phyloP scores from a whole-genome alignment of 2,113 vertebrate genomes.

The Pedetes capensis region DNA sequence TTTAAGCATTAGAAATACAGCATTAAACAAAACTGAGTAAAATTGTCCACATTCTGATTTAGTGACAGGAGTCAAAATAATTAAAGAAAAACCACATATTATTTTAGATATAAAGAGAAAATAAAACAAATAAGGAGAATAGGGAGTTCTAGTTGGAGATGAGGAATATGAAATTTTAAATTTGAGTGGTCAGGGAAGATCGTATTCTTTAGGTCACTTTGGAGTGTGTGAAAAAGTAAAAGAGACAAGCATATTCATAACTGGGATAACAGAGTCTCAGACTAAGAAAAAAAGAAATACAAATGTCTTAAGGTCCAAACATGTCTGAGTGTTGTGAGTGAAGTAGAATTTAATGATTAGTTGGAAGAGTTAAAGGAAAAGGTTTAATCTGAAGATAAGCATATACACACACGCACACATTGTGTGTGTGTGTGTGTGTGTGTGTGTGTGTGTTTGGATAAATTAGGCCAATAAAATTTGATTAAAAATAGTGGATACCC shows the following conservation, averaged over 20 bases:
- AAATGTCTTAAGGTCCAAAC: neutral
- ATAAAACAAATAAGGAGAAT: neutral
- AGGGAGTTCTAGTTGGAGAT: neutral
- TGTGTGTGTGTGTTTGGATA: neutral
- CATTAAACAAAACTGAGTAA: neutral
- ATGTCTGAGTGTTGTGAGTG: neutral
- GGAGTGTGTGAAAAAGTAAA: neutral
- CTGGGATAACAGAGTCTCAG: neutral
- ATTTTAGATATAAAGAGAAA: neutral
- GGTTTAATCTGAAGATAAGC: neutral
- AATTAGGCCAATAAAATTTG: neutral
- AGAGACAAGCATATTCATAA: neutral
- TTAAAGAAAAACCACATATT: neutral
- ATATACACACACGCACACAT: neutral
- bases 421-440: neutral
- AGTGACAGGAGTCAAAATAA: neutral
- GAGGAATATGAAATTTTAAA: neutral
- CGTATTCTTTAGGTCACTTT: neutral
- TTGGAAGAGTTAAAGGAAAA: neutral
- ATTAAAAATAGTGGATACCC: neutral
- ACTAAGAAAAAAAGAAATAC: neutral
- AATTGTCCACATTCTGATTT: neutral
- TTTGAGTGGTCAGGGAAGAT: neutral
- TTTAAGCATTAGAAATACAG: neutral
- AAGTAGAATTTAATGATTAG: neutral